phyloP scores from a whole-genome alignment of 2,797 vertebrate species.

The Tapera naevia region DNA sequence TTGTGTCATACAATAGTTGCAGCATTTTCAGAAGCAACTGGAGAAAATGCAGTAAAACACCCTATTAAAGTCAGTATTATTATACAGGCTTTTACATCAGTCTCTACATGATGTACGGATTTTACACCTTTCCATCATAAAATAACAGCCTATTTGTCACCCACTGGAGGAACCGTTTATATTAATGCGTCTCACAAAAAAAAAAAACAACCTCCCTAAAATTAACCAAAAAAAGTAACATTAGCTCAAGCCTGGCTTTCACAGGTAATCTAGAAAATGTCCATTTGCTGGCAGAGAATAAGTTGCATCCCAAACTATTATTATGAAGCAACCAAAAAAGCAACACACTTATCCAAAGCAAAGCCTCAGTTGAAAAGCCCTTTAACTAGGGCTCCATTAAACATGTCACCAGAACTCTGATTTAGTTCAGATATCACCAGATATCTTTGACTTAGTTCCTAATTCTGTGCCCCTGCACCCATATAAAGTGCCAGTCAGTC shows the following conservation, averaged over 20 bases:
- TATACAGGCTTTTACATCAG: neutral
- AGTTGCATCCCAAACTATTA: neutral
- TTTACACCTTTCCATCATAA: neutral
- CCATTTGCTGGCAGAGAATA: neutral
- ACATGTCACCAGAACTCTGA: neutral
- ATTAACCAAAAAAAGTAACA: neutral
- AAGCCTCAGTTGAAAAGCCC: neutral
- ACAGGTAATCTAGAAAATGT: neutral
- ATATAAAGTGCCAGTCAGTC: neutral
- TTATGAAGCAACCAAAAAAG: neutral
- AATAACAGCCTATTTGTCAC: neutral
- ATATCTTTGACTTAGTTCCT: neutral
- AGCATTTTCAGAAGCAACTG: neutral
- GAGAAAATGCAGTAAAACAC: neutral
- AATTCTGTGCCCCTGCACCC: neutral
- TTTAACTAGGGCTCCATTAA: neutral
- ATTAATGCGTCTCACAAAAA: neutral
- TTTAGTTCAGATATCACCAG: neutral
- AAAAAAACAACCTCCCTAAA: neutral
- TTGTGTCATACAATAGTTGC: neutral
- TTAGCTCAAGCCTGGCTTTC: neutral
- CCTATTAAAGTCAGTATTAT: neutral
- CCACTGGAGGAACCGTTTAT: neutral
- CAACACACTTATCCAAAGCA: neutral
- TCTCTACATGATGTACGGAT: accelerated